These are phyloP conservation scores for Bostrychus sinensis DNA, from an alignment of 2,113 vertebrate genomes.

Conservation along the genomic window DNA sequence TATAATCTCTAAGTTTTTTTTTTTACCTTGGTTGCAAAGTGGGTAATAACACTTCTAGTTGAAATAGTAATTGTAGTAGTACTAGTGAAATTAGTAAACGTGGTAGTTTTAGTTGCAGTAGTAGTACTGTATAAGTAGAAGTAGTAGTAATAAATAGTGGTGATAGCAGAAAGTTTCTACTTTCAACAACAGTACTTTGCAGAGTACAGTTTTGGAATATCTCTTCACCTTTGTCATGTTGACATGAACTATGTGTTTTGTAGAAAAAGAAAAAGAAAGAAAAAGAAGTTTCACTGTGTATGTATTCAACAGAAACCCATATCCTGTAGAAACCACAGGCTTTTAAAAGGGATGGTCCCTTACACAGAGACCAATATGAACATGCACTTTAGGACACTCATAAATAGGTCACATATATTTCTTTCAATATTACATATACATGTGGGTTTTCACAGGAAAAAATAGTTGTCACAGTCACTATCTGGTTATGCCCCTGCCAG, in stretches of 20 bases:
- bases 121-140: too few species aligned
- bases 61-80: too few species aligned
- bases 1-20: too few species aligned
- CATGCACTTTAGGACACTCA: slow-evolving; percentile 27
- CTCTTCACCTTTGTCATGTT: neutral
- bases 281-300: slow-evolving; percentile 52
- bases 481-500: neutral
- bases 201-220: neutral
- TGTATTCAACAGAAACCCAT: slow-evolving; percentile 73
- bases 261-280: slow-evolving; percentile 37
- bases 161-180: too few species aligned
- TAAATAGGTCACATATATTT: slow-evolving; percentile 69
- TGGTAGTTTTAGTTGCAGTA: neutral
- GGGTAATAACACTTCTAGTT: too few species aligned
- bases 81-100: too few species aligned
- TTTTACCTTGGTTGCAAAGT: too few species aligned
- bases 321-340: slow-evolving; percentile 76
- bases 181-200: too few species aligned
- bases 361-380: slow-evolving; percentile 28
- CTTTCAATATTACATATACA: slow-evolving; percentile 38
- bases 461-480: neutral
- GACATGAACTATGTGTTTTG: slow-evolving; percentile 21
- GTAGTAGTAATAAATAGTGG: too few species aligned
- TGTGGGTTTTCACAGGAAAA: slow-evolving; percentile 32
- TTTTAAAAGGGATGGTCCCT: slow-evolving; percentile 76